Evolutionary conservation across 2,888 invertebrate species (phyloP).

Genomic region (Hylaea fasciaria): DNA sequence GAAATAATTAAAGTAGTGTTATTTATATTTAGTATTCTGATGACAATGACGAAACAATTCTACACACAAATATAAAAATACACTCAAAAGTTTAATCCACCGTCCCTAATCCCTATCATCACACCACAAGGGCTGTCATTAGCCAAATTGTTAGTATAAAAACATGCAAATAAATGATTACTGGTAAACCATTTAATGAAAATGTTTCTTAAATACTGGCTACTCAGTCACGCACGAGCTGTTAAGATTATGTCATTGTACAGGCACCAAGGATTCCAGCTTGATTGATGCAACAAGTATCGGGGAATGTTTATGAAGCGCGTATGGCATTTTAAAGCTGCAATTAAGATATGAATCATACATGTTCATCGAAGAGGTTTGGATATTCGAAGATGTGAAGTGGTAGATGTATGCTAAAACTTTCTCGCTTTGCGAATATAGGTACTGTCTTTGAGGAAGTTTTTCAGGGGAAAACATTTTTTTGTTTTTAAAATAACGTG

Average conservation of each 20-base stretch:
- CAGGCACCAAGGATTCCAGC: conserved; percentile 8
- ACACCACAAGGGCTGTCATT: no score
- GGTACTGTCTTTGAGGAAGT: no score
- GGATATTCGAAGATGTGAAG: background rate
- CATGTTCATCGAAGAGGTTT: conserved; percentile 9
- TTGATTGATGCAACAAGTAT: conserved; percentile 9
- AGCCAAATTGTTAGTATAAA: background rate
- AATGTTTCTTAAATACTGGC: conserved; percentile 3
- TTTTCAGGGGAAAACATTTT: no score
- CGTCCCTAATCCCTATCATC: no score
- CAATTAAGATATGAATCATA: conserved; percentile 17
- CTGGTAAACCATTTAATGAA: conserved; percentile 10
- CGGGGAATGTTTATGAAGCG: conserved; percentile 10
- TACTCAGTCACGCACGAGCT: conserved; percentile 7
- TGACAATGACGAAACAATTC: no score
- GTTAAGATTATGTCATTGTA: conserved; percentile 14
- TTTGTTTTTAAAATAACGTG: no score
- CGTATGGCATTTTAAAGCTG: conserved; percentile 11
- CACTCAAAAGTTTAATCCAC: no score
- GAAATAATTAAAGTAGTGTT: no score
- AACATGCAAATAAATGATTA: conserved; percentile 13
- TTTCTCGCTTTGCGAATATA: background rate
- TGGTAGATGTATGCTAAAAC: background rate
- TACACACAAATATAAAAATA: no score
- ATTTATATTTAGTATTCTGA: no score